Base-by-base conservation (phyloP, 1,140 invertebrate species). In the Drosophila navojoa region DNA sequence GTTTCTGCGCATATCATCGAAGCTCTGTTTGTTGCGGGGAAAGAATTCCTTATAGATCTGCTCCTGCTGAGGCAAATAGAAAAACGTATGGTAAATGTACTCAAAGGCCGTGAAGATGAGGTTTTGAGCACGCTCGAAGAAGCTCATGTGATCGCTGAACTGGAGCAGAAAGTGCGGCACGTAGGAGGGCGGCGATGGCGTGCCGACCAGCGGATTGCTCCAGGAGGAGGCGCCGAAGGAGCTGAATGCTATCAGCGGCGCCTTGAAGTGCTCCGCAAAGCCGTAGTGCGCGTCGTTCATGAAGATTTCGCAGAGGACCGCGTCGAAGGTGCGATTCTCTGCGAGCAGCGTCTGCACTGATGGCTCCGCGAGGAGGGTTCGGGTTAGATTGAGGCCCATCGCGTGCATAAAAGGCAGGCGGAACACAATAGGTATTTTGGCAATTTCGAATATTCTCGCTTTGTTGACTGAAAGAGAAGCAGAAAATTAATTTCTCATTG, bases 111-210 rank as follows among this genome's bases (percentile, higher is more conserved):
- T 47, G 40, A 71, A 81, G 3, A 82, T 42, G 9, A 90, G 58
- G 61, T 94, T 94, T 5, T 62, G 38, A 2, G 91, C 38, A 29
- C 93, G 74, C 68, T 94, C 71, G 0, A n/a, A 67, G 25, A 94
- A 92, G 10, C 69, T 79, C 93, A 94, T 94, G 1, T 71, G 70
- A 35, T 90, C 91, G 0, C 78, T 70, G 45, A 90, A 92, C 0
- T 70, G 44, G 0, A 91, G 58, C 10, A 92, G 64, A 1, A 68
- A n/a, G 50, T 92, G 62, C 0, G 92, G 91, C 13, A 93, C 84
- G 62, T 92, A 93, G 0, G 93, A 92, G 4, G 76, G 67, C 7
- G 91, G 90, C 32, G 81, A 70, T 13, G 92, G 92, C 25, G 92
- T 93, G 5, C 90, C 92, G 11, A 93, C 90, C 44, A 92, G 50